A percentile compares a stretch with the other conserved stretches of the same genome.
Conservation (phyloP, 2,888 invertebrate species). For the Morinoia aosen region DNA sequence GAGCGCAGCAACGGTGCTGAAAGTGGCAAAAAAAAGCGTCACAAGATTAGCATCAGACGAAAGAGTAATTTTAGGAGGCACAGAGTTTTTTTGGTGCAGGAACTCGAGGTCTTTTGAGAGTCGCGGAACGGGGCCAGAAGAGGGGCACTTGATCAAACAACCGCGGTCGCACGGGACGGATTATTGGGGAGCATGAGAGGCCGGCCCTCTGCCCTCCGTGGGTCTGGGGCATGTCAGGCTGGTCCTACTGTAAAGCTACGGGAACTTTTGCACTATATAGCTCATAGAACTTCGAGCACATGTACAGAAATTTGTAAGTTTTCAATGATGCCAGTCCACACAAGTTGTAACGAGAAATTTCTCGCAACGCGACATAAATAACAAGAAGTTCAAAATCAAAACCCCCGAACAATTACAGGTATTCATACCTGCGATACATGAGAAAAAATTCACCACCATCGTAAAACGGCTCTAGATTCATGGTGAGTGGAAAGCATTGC, state of each 20-base stretch:
- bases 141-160: slow-evolving; percentile 46
- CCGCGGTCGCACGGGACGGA: not conserved
- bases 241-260: not conserved
- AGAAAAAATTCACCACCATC: not conserved
- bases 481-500: not conserved
- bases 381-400: not conserved
- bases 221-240: not conserved
- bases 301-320: not conserved
- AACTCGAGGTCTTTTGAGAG: slow-evolving; percentile 15
- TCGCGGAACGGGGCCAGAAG: not conserved
- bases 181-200: not conserved
- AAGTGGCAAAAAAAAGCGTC: slow-evolving; percentile 22
- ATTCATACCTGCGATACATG: not conserved
- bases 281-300: not conserved
- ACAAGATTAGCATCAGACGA: slow-evolving; percentile 44
- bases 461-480: not conserved
- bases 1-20: slow-evolving; percentile 21
- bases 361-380: not conserved
- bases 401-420: not conserved
- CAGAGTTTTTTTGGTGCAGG: slow-evolving; percentile 14
- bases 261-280: not conserved
- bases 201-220: not conserved
- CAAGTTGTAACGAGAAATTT: not conserved
- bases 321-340: not conserved
- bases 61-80: slow-evolving; percentile 50